Evolutionary conservation across 2,797 vertebrate genomes (phyloP).

Genomic region (Tenualosa thibaudeaui): DNA sequence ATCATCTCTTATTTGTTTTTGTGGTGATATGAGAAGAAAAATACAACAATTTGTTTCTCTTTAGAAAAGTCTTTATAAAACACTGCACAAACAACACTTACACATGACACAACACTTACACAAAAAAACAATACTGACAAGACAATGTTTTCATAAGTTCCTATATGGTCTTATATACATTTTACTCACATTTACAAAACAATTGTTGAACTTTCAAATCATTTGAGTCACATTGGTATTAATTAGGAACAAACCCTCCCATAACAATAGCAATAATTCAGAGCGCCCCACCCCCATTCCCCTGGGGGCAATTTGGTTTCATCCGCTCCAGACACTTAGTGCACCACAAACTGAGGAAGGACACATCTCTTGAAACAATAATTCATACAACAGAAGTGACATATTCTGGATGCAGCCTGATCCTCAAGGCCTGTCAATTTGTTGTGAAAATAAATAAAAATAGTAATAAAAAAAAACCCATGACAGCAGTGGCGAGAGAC

Average conservation of each 20-base stretch:
- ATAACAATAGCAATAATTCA: constrained; percentile 45
- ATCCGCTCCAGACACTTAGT: constrained; percentile 64
- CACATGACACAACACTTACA: constrained; percentile 48
- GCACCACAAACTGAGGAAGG: constrained; percentile 60
- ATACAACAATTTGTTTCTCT: neutral
- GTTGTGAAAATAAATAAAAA: constrained; percentile 7
- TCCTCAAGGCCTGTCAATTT: constrained; percentile 22
- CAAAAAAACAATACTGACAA: constrained; percentile 68
- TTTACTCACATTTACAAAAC: constrained; percentile 61
- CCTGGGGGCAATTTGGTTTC: constrained; percentile 70
- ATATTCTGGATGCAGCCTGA: constrained; percentile 6
- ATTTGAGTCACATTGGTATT: constrained; percentile 56
- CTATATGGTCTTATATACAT: constrained; percentile 75
- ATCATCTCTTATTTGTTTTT: neutral
- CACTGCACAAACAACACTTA: constrained; percentile 4
- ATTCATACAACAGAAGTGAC: neutral
- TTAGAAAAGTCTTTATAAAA: constrained; percentile 20
- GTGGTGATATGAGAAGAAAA: neutral
- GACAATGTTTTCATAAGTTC: constrained; percentile 46
- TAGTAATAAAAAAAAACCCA: neutral
- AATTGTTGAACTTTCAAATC: constrained; percentile 30
- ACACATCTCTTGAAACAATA: constrained; percentile 30
- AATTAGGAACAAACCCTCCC: constrained; percentile 55
- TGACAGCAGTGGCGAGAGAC: constrained; percentile 4
- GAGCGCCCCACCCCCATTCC: constrained; percentile 33